phyloP scores from a whole-genome alignment of 2,113 vertebrate species.

The Romanogobio albipinnatus region DNA sequence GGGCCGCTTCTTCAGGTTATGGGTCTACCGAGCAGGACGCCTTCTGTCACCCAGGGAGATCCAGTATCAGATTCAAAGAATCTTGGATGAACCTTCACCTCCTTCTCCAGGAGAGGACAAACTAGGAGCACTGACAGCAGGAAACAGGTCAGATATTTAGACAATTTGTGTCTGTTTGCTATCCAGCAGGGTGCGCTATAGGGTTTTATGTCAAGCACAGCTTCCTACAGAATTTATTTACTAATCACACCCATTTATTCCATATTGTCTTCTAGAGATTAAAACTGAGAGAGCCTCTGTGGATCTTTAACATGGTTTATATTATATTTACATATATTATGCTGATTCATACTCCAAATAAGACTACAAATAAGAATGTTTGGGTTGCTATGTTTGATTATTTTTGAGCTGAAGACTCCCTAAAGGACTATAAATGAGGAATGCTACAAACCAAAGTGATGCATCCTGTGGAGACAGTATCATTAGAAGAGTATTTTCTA shows the following conservation, averaged over 20 bases:
- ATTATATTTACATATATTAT: not conserved
- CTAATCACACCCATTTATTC: not conserved
- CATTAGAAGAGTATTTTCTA: not conserved
- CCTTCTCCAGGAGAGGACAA: slow-evolving; percentile 82
- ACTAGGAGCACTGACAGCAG: slow-evolving; percentile 84
- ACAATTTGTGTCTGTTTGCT: not conserved
- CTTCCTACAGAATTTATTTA: not conserved
- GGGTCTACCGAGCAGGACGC: slow-evolving; percentile 78
- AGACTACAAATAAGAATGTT: no score
- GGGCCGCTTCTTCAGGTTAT: slow-evolving; percentile 83
- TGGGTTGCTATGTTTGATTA: no score
- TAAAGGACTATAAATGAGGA: not conserved
- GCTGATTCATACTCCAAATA: no score
- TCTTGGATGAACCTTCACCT: slow-evolving; percentile 78
- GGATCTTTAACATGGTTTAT: not conserved
- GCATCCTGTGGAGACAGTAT: not conserved
- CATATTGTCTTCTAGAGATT: not conserved
- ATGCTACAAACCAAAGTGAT: not conserved
- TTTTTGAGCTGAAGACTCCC: not conserved
- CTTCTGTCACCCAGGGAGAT: slow-evolving; percentile 82
- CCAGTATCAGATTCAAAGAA: slow-evolving; percentile 84
- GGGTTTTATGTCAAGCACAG: not conserved
- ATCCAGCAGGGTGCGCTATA: not conserved
- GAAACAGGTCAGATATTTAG: slow-evolving; percentile 76
- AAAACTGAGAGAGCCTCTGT: not conserved